phyloP scores from a whole-genome alignment of 2,797 vertebrate genomes.

The Sarcoramphus papa region DNA sequence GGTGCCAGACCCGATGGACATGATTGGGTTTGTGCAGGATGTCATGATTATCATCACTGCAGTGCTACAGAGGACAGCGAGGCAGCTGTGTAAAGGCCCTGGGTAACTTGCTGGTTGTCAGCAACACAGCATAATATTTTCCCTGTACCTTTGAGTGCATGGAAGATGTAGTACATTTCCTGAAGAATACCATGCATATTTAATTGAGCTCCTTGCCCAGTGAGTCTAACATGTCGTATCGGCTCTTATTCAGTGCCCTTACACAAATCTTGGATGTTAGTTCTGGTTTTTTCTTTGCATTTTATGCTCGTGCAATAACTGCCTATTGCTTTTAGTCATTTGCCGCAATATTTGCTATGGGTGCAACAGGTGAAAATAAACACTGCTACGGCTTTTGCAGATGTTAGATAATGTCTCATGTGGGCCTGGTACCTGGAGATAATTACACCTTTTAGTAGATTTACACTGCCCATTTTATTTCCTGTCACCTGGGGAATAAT shows the following conservation, averaged over 20 bases:
- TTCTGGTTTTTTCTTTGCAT: background rate
- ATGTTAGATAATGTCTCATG: background rate
- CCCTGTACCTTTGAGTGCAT: background rate
- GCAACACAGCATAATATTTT: background rate
- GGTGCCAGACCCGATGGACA: background rate
- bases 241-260: background rate
- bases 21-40: background rate
- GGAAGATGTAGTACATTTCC: background rate
- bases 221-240: background rate
- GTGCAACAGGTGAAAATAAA: slow-evolving; percentile 8
- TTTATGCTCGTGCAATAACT: background rate
- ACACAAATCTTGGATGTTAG: accelerated
- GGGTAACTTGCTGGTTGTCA: background rate
- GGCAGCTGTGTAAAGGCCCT: background rate
- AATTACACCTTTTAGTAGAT: slow-evolving; percentile 28
- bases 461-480: slow-evolving; percentile 16
- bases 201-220: background rate
- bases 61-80: background rate
- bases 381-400: background rate
- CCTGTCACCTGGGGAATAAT: slow-evolving; percentile 14
- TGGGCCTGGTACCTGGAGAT: background rate
- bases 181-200: background rate
- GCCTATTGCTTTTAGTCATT: background rate
- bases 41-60: background rate
- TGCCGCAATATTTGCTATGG: background rate